Percentiles rank a stretch among this genome's conserved stretches.
phyloP scores from a whole-genome alignment of 2,888 invertebrate genomes.

The Argyresthia albistria region DNA sequence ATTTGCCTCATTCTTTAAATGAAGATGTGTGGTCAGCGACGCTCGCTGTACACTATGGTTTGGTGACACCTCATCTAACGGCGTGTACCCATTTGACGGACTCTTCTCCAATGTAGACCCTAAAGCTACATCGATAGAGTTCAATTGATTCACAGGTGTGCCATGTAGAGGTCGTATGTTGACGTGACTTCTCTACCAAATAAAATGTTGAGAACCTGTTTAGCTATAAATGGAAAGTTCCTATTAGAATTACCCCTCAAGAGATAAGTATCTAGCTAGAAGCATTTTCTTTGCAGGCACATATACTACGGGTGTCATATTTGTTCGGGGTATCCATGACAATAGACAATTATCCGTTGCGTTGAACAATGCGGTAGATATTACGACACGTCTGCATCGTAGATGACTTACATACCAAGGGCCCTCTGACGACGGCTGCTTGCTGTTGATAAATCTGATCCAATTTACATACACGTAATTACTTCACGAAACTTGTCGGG shows the following conservation, averaged over 20 bases:
- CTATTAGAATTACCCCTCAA: too few species aligned
- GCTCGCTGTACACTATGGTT: conserved; percentile 36
- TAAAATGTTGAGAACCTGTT: conserved; percentile 28
- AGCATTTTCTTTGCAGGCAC: too few species aligned
- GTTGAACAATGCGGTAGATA: neutral
- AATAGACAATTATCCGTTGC: neutral
- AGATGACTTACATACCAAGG: conserved; percentile 1
- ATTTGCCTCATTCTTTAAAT: neutral
- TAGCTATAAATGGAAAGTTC: neutral
- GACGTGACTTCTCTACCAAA: conserved; percentile 44
- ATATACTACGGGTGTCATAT: too few species aligned
- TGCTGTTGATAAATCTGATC: conserved; percentile 50
- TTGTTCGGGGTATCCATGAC: neutral
- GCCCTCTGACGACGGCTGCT: neutral
- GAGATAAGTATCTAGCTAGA: too few species aligned
- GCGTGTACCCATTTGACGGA: conserved; percentile 40
- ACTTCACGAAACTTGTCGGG: conserved; percentile 26
- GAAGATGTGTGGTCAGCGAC: conserved; percentile 25
- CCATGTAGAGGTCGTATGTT: conserved; percentile 44
- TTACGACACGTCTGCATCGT: conserved; percentile 1
- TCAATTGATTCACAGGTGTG: conserved; percentile 13
- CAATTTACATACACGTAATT: conserved; percentile 61
- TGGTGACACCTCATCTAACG: conserved; percentile 57
- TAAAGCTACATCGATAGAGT: conserved; percentile 6
- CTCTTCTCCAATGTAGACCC: conserved; percentile 16